These are phyloP conservation scores for Dryadula phaetusa DNA, from an alignment of 2,888 invertebrate genomes.

Conservation along the genomic window DNA sequence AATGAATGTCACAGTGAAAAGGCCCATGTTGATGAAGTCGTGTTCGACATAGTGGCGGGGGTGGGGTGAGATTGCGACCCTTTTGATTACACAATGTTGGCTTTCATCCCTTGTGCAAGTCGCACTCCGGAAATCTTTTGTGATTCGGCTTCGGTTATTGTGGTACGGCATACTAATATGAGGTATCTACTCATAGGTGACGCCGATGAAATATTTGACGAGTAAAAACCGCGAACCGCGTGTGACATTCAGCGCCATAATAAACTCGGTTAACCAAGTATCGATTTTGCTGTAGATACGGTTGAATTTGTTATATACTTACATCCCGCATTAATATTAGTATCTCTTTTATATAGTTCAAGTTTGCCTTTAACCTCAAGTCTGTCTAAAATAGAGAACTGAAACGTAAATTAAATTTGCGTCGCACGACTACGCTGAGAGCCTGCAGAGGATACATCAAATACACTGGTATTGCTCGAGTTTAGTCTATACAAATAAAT, in stretches of 20 bases:
- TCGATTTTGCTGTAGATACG: conserved; percentile 33
- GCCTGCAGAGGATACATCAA: conserved; percentile 58
- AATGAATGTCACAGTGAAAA: conserved; percentile 76
- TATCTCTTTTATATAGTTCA: conserved; percentile 24
- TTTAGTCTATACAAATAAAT: conserved; percentile 14
- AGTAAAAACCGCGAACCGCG: conserved; percentile 58
- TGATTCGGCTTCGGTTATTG: conserved; percentile 83
- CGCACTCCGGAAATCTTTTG: conserved; percentile 84
- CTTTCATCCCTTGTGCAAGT: conserved; percentile 83
- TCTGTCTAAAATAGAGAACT: conserved; percentile 48
- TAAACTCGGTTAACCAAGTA: conserved; percentile 45
- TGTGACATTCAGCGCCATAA: conserved; percentile 55
- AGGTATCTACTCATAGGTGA: conserved; percentile 58
- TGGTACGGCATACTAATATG: conserved; percentile 81
- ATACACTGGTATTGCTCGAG: conserved; percentile 40
- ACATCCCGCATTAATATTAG: conserved; percentile 25
- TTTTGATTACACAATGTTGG: conserved; percentile 84
- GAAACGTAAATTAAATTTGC: conserved; percentile 73
- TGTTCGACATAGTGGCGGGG: conserved; percentile 73
- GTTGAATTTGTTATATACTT: conserved; percentile 32
- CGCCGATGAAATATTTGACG: conserved; percentile 70
- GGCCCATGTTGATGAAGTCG: conserved; percentile 81
- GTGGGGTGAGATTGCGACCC: conserved; percentile 81
- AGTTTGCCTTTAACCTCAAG: conserved; percentile 19
- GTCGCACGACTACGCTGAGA: conserved; percentile 62